These are phyloP conservation scores for Tipula helvola DNA, from an alignment of 2,888 invertebrate genomes.

Conservation along the genomic window DNA sequence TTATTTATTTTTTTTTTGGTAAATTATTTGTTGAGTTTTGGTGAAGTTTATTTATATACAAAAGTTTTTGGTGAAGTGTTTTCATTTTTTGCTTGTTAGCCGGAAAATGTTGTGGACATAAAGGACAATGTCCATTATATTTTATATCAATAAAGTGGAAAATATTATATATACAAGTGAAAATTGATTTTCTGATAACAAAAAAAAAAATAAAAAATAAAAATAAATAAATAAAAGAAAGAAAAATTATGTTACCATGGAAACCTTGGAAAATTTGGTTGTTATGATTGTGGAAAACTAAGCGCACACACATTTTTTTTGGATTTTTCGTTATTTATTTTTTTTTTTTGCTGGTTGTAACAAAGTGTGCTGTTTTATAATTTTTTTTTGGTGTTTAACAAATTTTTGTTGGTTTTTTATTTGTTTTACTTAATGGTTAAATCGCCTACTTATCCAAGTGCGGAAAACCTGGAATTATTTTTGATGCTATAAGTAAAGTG, in stretches of 20 bases:
- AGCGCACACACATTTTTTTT: background rate
- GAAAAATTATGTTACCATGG: slow-evolving; percentile 13
- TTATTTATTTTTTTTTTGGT: background rate
- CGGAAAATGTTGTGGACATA: background rate
- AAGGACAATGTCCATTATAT: background rate
- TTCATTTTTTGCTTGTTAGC: background rate
- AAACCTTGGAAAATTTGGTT: background rate
- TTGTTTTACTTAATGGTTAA: background rate
- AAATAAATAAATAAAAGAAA: background rate
- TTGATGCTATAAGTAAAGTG: background rate
- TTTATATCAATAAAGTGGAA: background rate
- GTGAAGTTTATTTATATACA: background rate
- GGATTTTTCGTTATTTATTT: background rate
- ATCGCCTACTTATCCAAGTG: background rate
- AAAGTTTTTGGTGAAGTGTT: background rate
- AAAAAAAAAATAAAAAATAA: slow-evolving; percentile 13
- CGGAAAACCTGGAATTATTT: background rate
- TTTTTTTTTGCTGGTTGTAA: background rate
- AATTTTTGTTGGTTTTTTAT: background rate
- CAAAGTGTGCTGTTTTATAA: background rate
- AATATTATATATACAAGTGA: background rate
- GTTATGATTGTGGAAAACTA: slow-evolving; percentile 4
- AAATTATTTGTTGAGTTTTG: background rate
- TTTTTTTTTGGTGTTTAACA: background rate
- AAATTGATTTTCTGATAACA: slow-evolving; percentile 5